phyloP scores from a whole-genome alignment of 1,140 invertebrate species.

The Dinoponera quadriceps region DNA sequence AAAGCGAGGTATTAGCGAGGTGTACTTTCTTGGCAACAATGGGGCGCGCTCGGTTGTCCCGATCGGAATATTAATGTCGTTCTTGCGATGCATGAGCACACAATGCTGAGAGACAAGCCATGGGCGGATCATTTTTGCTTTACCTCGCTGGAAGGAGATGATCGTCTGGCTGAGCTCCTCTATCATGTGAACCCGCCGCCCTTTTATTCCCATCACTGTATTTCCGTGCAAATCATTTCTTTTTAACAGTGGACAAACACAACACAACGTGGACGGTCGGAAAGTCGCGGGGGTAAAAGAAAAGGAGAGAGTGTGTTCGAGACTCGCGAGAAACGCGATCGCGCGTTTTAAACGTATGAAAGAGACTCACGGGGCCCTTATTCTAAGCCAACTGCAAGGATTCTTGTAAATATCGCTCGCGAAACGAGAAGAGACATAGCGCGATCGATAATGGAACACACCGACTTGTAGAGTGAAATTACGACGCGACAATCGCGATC shows the following conservation, averaged over 20 bases:
- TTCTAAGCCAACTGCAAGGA: too few species aligned
- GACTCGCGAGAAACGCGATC: too few species aligned
- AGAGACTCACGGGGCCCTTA: too few species aligned
- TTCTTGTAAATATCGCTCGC: too few species aligned
- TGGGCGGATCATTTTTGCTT: conserved; percentile 82
- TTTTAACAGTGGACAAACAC: conserved; percentile 69
- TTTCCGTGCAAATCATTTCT: conserved; percentile 83
- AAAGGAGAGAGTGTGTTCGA: too few species aligned
- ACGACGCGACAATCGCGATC: conserved; percentile 1
- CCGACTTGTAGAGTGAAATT: conserved; percentile 11
- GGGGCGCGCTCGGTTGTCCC: not conserved
- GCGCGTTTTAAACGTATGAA: too few species aligned
- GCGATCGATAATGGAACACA: not conserved
- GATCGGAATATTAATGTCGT: conserved; percentile 60
- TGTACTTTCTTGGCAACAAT: not conserved
- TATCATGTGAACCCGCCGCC: conserved; percentile 98
- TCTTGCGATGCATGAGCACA: conserved; percentile 72
- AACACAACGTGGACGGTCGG: not conserved
- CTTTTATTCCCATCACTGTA: conserved; percentile 99
- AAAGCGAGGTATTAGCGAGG: conserved; percentile 13
- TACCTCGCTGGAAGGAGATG: conserved; percentile 99
- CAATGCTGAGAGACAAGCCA: conserved; percentile 78
- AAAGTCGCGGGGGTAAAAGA: too few species aligned
- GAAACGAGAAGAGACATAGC: too few species aligned
- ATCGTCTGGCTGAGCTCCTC: conserved; percentile 98